A percentile compares a stretch with the other conserved stretches of the same genome.
These are phyloP conservation scores for Malacosoma neustria DNA, from an alignment of 2,888 invertebrate genomes.

Conservation along the genomic window DNA sequence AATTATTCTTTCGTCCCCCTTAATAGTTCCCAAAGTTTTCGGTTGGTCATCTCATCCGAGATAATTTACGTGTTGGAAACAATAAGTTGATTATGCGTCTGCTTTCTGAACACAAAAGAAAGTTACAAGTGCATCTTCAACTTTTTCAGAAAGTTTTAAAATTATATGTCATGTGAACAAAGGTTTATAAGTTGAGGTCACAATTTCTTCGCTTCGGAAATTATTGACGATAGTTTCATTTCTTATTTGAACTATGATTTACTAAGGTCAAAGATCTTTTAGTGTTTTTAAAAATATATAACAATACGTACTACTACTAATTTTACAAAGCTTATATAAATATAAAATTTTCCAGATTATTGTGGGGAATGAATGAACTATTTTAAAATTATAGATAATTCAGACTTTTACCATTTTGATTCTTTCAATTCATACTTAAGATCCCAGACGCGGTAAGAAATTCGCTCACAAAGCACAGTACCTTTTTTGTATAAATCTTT, in stretches of 20 bases:
- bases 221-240: conserved; percentile 18
- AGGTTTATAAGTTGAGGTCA: conserved; percentile 15
- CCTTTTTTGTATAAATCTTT: too few species aligned
- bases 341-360: too few species aligned
- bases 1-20: background rate
- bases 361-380: too few species aligned
- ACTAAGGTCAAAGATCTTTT: conserved; percentile 24
- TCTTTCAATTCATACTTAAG: too few species aligned
- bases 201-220: conserved; percentile 17
- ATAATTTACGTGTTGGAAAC: background rate
- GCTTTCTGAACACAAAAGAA: background rate
- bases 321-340: too few species aligned
- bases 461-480: too few species aligned
- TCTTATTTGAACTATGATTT: conserved; percentile 17
- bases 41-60: background rate
- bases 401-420: too few species aligned
- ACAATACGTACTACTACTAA: too few species aligned
- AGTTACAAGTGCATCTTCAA: background rate
- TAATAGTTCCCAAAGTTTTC: background rate
- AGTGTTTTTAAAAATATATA: background rate
- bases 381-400: too few species aligned
- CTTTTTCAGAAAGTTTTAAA: conserved; percentile 2
- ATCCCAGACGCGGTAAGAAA: too few species aligned
- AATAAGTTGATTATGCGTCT: background rate
- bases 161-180: conserved; percentile 7